A percentile compares a stretch with the other conserved stretches of the same genome.
These are phyloP conservation scores for Ridgeia piscesae DNA, from an alignment of 1,140 invertebrate genomes.

Conservation along the genomic window DNA sequence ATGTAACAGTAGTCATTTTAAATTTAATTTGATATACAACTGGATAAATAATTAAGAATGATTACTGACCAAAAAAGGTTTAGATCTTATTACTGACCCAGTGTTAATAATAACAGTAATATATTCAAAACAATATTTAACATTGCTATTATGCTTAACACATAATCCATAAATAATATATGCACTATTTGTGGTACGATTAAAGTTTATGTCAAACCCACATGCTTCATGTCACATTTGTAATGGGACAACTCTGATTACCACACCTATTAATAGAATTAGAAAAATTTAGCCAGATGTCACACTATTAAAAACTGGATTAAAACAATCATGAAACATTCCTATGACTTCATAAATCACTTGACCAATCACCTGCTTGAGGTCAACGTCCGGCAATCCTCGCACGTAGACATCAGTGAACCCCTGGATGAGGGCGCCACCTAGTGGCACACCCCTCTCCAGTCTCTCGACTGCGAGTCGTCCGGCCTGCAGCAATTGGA, in stretches of 20 bases:
- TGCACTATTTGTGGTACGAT: no score
- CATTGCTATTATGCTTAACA: no score
- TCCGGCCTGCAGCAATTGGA: constrained; percentile 66
- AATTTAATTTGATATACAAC: no score
- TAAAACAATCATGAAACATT: neutral
- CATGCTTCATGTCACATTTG: no score
- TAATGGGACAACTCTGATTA: neutral
- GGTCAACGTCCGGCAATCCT: constrained; percentile 44
- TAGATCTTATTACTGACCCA: no score
- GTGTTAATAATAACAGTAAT: no score
- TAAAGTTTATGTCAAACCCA: no score
- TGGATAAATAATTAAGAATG: no score
- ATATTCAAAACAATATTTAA: no score
- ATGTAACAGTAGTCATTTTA: no score
- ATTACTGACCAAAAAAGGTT: no score
- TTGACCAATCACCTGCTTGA: constrained; percentile 20
- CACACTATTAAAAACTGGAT: neutral
- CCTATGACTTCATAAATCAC: neutral
- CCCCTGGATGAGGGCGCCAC: constrained; percentile 62
- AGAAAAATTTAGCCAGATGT: neutral
- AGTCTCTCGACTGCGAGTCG: constrained; percentile 68
- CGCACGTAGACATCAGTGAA: constrained; percentile 73
- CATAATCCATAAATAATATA: no score
- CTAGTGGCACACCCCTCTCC: constrained; percentile 62
- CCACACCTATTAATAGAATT: neutral